Evolutionary conservation across 1,140 invertebrate genomes (phyloP).

Genomic region (Drosophila triauraria): DNA sequence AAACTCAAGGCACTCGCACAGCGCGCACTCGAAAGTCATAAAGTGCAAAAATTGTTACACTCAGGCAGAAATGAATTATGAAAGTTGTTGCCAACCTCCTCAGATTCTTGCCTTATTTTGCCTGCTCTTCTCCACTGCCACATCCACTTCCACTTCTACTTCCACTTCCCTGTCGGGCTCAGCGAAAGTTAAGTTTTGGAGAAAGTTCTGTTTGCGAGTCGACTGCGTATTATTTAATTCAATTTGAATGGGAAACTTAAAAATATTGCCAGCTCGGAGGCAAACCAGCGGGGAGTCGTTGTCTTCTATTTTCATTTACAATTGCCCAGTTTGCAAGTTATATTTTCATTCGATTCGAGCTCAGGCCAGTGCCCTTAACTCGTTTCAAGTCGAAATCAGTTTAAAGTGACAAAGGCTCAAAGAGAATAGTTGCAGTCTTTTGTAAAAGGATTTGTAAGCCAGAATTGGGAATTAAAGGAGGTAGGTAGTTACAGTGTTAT

Average conservation of each 20-base stretch:
- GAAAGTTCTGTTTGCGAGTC: constrained; percentile 65
- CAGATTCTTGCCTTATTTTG: constrained; percentile 57
- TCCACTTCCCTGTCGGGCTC: constrained; percentile 21
- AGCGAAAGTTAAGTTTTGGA: constrained; percentile 54
- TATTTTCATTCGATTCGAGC: constrained; percentile 25
- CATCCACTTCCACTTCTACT: background rate
- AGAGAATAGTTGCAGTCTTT: background rate
- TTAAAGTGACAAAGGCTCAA: background rate
- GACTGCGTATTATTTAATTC: constrained; percentile 73
- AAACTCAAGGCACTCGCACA: constrained; percentile 57
- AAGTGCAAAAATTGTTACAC: constrained; percentile 83
- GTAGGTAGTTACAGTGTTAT: too few species aligned
- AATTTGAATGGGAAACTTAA: constrained; percentile 63
- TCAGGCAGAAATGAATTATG: constrained; percentile 83
- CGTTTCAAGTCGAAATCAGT: background rate
- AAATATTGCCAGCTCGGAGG: constrained; percentile 51
- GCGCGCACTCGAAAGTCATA: constrained; percentile 79
- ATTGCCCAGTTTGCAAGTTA: constrained; percentile 15
- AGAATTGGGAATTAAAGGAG: too few species aligned
- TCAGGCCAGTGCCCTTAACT: background rate
- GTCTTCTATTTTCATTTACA: constrained; percentile 50
- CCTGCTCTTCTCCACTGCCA: constrained; percentile 12
- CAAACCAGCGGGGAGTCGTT: constrained; percentile 36
- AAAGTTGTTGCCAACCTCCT: constrained; percentile 65
- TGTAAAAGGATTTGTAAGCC: background rate